Percentiles rank a stretch among this genome's conserved stretches.
phyloP scores from a whole-genome alignment of 1,140 invertebrate genomes.

The Agrypnia vestita region DNA sequence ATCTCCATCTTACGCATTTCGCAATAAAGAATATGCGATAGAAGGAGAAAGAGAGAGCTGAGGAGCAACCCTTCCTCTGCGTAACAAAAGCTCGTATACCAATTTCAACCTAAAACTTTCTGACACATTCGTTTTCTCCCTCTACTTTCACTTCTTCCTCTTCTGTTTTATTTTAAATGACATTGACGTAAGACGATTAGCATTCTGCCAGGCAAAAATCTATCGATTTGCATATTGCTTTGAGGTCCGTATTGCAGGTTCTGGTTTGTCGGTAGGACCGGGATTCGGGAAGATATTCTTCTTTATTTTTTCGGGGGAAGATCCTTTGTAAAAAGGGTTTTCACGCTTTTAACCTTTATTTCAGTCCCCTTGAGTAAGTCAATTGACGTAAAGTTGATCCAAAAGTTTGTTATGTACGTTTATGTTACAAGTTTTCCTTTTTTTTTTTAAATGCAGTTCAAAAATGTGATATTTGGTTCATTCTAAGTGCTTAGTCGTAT shows the following conservation, averaged over 20 bases:
- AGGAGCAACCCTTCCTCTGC: conserved; percentile 54
- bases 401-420: too few relatives aligned
- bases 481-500: too few relatives aligned
- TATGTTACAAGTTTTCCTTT: too few relatives aligned
- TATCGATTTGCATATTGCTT: conserved; percentile 37
- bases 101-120: conserved; percentile 61
- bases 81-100: conserved; percentile 57
- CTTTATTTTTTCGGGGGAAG: conserved; percentile 49
- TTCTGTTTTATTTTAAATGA: conserved; percentile 62
- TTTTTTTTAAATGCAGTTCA: too few relatives aligned
- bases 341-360: too few relatives aligned
- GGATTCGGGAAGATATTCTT: conserved; percentile 44
- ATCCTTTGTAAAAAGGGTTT: conserved; percentile 13
- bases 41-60: conserved; percentile 32
- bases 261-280: too few relatives aligned
- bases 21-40: conserved; percentile 33
- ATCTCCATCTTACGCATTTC: conserved; percentile 37
- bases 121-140: conserved; percentile 60
- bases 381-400: too few relatives aligned
- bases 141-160: conserved; percentile 48
- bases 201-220: conserved; percentile 36
- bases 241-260: conserved; percentile 38
- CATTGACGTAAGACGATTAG: conserved; percentile 61
- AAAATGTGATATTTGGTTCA: too few relatives aligned
- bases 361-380: too few relatives aligned